Conservation (phyloP, 1,140 invertebrate genomes). For the Nebria ingens region DNA sequence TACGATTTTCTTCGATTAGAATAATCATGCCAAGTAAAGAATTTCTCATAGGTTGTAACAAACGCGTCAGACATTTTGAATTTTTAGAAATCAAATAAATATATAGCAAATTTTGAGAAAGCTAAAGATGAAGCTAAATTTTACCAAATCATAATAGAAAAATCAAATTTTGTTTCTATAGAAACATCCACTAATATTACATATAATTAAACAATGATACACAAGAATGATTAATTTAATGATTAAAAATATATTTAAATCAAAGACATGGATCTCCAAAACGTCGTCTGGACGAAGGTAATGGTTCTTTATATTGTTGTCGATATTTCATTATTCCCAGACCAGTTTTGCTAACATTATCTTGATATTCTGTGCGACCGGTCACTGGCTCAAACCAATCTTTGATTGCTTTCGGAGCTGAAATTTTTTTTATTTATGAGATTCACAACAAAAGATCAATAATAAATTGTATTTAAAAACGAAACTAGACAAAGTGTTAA, state of each 20-base stretch:
- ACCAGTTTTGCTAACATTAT: slow-evolving; percentile 44
- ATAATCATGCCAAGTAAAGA: not conserved
- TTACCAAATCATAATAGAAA: not conserved
- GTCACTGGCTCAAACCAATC: slow-evolving; percentile 41
- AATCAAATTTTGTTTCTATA: not conserved
- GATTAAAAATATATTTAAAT: no score
- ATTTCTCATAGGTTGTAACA: not conserved
- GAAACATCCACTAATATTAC: not conserved
- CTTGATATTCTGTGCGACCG: slow-evolving; percentile 47
- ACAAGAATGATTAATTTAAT: no score
- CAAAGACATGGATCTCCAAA: slow-evolving; percentile 38
- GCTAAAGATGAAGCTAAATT: no score
- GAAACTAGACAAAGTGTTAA: no score
- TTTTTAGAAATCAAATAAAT: no score
- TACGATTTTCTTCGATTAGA: not conserved
- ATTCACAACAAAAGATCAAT: no score
- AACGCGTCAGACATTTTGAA: not conserved
- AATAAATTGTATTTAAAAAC: not conserved
- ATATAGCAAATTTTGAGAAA: no score
- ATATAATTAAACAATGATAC: not conserved
- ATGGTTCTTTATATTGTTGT: slow-evolving; percentile 46
- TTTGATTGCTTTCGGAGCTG: slow-evolving; percentile 35
- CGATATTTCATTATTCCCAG: slow-evolving; percentile 43
- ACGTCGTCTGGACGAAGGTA: slow-evolving; percentile 43
- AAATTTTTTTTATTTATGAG: slow-evolving; percentile 12